phyloP scores from a whole-genome alignment of 1,140 invertebrate species.

The Oreohelix idahoensis region DNA sequence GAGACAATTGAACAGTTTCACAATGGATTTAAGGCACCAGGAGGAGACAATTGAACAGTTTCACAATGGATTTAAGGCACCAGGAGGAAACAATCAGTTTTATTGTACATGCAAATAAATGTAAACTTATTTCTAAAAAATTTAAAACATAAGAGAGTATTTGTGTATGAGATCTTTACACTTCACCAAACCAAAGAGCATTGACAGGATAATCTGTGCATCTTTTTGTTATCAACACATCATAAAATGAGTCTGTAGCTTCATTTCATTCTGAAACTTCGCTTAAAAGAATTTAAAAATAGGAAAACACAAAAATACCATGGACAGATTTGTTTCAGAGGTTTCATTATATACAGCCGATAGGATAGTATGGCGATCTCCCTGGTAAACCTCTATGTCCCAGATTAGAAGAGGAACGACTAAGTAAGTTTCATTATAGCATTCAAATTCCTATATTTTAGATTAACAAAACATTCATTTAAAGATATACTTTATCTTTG shows the following conservation, averaged over 20 bases:
- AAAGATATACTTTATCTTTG: neutral
- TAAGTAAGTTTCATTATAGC: neutral
- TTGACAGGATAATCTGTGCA: neutral
- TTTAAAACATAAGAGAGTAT: neutral
- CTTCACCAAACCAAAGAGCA: neutral
- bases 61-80: neutral
- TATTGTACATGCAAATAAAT: too few relatives aligned
- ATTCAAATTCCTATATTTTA: neutral
- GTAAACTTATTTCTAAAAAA: neutral
- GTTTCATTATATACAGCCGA: too few relatives aligned
- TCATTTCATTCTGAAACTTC: neutral
- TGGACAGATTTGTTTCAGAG: too few relatives aligned
- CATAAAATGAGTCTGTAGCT: neutral
- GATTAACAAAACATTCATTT: neutral
- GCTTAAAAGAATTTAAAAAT: too few relatives aligned
- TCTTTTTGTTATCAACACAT: neutral
- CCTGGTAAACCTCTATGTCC: too few relatives aligned
- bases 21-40: too few relatives aligned
- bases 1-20: too few relatives aligned
- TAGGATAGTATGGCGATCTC: too few relatives aligned
- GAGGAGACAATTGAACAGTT: neutral
- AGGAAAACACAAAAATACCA: too few relatives aligned
- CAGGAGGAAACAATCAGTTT: too few relatives aligned
- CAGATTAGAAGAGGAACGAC: neutral
- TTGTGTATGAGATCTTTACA: neutral